phyloP scores from a whole-genome alignment of 2,797 vertebrate genomes.

The Siniperca scherzeri region DNA sequence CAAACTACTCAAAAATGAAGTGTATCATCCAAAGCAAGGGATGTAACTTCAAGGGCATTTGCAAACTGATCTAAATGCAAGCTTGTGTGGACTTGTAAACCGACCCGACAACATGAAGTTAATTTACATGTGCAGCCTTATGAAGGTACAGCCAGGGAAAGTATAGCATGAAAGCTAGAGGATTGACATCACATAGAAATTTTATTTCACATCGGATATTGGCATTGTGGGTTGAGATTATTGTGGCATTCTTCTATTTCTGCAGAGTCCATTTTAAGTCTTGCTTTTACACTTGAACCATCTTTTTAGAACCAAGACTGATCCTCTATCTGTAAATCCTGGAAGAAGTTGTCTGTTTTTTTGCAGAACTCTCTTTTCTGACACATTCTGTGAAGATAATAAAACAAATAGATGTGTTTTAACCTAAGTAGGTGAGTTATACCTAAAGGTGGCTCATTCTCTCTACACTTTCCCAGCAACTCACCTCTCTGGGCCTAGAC shows the following conservation, averaged over 20 bases:
- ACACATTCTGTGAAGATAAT: not conserved
- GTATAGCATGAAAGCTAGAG: not conserved
- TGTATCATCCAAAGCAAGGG: constrained; percentile 16
- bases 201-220: not conserved
- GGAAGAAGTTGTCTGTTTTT: not conserved
- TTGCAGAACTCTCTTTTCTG: not conserved
- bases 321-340: not conserved
- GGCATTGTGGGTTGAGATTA: not conserved
- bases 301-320: not conserved
- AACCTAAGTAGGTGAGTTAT: not conserved
- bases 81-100: constrained; percentile 49
- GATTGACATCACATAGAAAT: not conserved
- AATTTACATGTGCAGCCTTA: constrained; percentile 62
- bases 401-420: not conserved
- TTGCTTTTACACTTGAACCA: not conserved
- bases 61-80: constrained; percentile 43
- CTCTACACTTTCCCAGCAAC: constrained; percentile 29
- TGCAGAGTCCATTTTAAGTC: not conserved
- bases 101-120: constrained; percentile 18
- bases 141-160: constrained; percentile 1
- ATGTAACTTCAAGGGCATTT: constrained; percentile 52
- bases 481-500: constrained; percentile 90
- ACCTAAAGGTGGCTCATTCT: not conserved
- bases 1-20: constrained; percentile 13
- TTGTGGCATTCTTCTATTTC: constrained; percentile 6